Percentiles rank a stretch among this genome's conserved stretches.
phyloP scores from a whole-genome alignment of 2,797 vertebrate species.

The Enteromius paludinosus region DNA sequence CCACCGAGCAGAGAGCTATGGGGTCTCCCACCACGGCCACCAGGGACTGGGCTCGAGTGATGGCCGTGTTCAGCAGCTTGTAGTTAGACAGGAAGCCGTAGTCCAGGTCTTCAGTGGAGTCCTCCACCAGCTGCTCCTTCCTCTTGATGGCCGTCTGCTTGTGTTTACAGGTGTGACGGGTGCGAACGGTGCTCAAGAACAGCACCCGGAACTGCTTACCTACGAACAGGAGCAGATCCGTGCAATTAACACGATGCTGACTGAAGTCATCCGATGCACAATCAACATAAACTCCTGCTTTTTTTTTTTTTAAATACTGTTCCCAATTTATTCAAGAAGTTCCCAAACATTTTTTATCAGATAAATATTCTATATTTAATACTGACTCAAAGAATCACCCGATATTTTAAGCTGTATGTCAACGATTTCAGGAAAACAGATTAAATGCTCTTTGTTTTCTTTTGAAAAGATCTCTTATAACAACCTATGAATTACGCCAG shows the following conservation, averaged over 20 bases:
- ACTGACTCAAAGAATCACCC: neutral
- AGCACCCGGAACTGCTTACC: slow-evolving; percentile 98
- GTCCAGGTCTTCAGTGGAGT: slow-evolving; percentile 97
- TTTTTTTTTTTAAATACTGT: too few species aligned
- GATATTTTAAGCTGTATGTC: neutral
- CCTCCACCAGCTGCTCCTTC: slow-evolving; percentile 96
- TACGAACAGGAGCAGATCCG: slow-evolving; percentile 61
- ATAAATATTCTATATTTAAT: neutral
- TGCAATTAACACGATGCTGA: neutral
- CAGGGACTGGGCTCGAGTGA: slow-evolving; percentile 96
- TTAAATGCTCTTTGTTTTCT: neutral
- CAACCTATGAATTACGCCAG: neutral
- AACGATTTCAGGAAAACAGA: neutral
- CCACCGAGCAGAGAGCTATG: slow-evolving; percentile 96
- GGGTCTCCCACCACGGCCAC: slow-evolving; percentile 98
- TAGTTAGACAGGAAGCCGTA: slow-evolving; percentile 99
- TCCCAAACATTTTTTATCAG: neutral
- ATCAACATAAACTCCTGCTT: neutral
- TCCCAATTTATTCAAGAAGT: too few species aligned
- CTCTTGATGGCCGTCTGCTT: slow-evolving; percentile 98
- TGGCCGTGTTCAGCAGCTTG: slow-evolving; percentile 99
- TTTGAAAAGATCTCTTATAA: too few species aligned
- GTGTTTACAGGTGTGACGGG: slow-evolving; percentile 97
- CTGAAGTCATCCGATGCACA: neutral
- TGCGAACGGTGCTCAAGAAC: slow-evolving; percentile 98